Base-by-base conservation (phyloP, 2,888 invertebrate species). In the Zootermopsis nevadensis region DNA sequence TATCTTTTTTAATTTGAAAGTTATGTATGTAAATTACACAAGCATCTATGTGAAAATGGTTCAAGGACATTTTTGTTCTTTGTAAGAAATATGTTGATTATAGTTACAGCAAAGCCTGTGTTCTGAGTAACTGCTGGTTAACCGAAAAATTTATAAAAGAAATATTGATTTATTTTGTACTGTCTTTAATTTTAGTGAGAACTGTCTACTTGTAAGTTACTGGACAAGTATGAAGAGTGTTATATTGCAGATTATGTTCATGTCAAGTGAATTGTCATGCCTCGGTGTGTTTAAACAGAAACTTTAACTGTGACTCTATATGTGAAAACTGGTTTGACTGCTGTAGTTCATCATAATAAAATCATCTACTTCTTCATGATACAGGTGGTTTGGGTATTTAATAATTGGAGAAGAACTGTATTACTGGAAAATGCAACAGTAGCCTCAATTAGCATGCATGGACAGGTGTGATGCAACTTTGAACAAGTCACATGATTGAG, bases 111-210 rank as follows among this genome's bases (percentile, higher is more conserved):
- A 27, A 60, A 27, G 60, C n/a, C 1, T 60, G n/a, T 12, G 8
- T n/a, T 60, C 12, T 60, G 10, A 60, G n/a, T 8, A 60, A 60
- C n/a, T 60, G 6, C n/a, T 60, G n/a, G 15, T 60, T 60, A 60
- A 4, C 60, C 60, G 3, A 10, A 60, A 60, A 6, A 60, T 6
- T 27, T 60, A 12, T 74, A 38, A 38, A 74, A 38, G 15, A 38
- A n/a, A 74, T 8, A 24, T 7, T 74, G 35, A 74, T 72, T 72
- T 72, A 72, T 72, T 72, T 74, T 42, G 24, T 74, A 27, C 6
- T 74, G n/a, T 74, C 38, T 74, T 10, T 74, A 69, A 74, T 12
- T 38, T 24, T 74, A 72, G 72, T 72, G 33, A 72, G 72, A 53
- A 15, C 15, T 53, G 53, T 53, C 53, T 10, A 53, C 53, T 53